A percentile compares a stretch with the other conserved stretches of the same genome.
phyloP scores from a whole-genome alignment of 2,797 vertebrate genomes.

The Crocodylus rhombifer region DNA sequence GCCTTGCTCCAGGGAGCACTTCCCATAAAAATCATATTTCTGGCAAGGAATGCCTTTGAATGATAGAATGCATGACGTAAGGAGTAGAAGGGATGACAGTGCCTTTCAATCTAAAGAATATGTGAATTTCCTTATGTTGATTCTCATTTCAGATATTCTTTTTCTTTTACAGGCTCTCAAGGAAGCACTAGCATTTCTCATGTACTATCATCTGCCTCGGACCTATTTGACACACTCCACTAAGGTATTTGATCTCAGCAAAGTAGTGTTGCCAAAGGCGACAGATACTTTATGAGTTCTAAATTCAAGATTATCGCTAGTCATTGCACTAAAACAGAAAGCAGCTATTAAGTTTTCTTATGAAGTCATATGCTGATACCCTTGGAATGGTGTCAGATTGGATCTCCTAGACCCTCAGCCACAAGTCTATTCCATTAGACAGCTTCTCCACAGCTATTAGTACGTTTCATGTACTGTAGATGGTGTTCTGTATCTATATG shows the following conservation, averaged over 20 bases:
- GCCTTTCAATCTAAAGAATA: not conserved
- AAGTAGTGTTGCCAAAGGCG: conserved; percentile 26
- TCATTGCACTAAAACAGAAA: conserved; percentile 51
- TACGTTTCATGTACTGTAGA: not conserved
- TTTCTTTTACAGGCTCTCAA: conserved; percentile 14
- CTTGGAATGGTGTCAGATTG: conserved; percentile 70
- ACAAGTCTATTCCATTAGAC: conserved; percentile 56
- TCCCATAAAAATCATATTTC: not conserved
- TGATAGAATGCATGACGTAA: not conserved
- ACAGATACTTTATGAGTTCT: conserved; percentile 48
- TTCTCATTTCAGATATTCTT: conserved; percentile 32
- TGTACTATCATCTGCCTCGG: conserved; percentile 36
- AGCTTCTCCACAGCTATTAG: conserved; percentile 52
- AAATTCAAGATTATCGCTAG: conserved; percentile 55
- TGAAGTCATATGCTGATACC: conserved; percentile 69
- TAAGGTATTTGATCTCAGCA: conserved; percentile 45
- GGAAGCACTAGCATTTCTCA: not conserved
- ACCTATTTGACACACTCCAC: conserved; percentile 47
- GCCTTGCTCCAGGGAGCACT: not conserved
- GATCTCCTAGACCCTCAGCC: conserved; percentile 44
- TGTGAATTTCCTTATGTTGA: not conserved
- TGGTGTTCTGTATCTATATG: conserved; percentile 25
- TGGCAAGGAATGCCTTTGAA: not conserved
- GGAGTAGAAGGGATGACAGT: conserved; percentile 29
- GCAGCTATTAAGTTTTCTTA: conserved; percentile 59